phyloP scores from a whole-genome alignment of 2,113 vertebrate genomes.

The Pelmatolapia mariae region DNA sequence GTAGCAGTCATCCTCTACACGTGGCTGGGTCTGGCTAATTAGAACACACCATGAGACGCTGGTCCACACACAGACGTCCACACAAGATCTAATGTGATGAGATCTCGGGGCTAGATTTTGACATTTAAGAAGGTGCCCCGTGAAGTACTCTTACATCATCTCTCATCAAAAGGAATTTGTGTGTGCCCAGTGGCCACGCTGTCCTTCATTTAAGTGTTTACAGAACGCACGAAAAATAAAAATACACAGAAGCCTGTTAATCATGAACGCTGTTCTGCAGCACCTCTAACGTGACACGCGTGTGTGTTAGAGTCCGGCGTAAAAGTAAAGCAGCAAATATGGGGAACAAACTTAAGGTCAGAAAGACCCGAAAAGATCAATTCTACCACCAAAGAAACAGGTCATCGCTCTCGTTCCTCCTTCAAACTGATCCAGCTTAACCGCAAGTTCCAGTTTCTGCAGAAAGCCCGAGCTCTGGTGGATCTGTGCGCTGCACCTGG shows the following conservation, averaged over 20 bases:
- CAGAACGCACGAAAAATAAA: not conserved
- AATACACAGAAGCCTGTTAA: not conserved
- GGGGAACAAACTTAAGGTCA: constrained; percentile 93
- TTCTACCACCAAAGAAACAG: constrained; percentile 94
- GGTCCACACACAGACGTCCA: not conserved
- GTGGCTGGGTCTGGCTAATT: constrained; percentile 46
- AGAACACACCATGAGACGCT: constrained; percentile 20
- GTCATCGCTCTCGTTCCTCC: constrained; percentile 91
- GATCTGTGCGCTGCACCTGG: constrained; percentile 92
- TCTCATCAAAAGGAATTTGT: not conserved
- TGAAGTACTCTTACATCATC: not conserved
- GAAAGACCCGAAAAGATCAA: constrained; percentile 89
- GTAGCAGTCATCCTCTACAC: constrained; percentile 20
- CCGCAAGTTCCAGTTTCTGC: constrained; percentile 91
- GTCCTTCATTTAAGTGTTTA: not conserved
- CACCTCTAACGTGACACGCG: not conserved
- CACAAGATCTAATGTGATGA: not conserved
- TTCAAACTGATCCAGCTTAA: constrained; percentile 97
- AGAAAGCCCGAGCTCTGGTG: constrained; percentile 84
- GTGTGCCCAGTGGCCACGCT: not conserved
- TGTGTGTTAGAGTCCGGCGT: not conserved
- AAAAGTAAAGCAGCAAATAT: constrained; percentile 52
- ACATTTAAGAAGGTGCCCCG: not conserved
- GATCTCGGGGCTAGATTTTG: not conserved
- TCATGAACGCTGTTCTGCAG: not conserved